phyloP scores from a whole-genome alignment of 1,140 invertebrate species.

The Pseudomyrmex flavicornis region DNA sequence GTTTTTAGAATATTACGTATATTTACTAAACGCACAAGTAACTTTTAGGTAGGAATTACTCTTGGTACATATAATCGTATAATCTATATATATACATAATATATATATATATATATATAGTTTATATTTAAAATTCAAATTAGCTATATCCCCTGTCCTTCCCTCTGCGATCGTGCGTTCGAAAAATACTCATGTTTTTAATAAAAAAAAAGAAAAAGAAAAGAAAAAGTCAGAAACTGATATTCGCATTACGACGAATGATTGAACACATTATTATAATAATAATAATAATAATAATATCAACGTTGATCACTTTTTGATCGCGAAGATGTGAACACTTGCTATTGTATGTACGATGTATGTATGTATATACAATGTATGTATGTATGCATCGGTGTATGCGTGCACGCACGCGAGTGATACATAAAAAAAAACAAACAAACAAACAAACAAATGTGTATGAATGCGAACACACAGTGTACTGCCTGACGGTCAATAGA shows the following conservation, averaged over 20 bases:
- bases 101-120: neutral
- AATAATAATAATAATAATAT: no score
- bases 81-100: constrained; percentile 80
- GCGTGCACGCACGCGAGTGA: no score
- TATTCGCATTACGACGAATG: neutral
- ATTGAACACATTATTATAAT: neutral
- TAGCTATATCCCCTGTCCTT: neutral
- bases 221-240: neutral
- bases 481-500: no score
- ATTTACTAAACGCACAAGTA: constrained; percentile 94
- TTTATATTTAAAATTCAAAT: constrained; percentile 17
- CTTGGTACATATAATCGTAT: constrained; percentile 97
- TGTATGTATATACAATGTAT: no score
- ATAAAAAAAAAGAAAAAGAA: neutral
- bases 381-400: no score
- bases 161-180: neutral
- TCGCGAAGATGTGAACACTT: no score
- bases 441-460: no score
- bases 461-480: no score
- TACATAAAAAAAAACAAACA: no score
- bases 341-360: no score
- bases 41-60: constrained; percentile 98
- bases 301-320: no score
- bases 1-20: constrained; percentile 92
- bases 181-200: constrained; percentile 17